A percentile compares a stretch with the other conserved stretches of the same genome.
Evolutionary conservation across 2,888 invertebrate genomes (phyloP).

Genomic region (Pelosia muscerda): DNA sequence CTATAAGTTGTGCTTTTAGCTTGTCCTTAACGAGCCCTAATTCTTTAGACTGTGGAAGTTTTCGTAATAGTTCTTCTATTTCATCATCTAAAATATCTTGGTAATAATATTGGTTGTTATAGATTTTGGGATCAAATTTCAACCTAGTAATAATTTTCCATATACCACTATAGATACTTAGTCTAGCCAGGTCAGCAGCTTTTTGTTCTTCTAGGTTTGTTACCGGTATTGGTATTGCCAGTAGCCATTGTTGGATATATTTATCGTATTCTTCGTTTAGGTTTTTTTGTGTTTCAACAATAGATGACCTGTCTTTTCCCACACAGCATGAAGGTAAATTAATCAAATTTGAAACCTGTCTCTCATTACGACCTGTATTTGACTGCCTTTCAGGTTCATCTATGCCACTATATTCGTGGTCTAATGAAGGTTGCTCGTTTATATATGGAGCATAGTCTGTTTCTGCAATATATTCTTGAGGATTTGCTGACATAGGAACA

Average conservation of each 20-base stretch:
- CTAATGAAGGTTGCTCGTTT: neutral
- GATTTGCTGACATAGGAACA: constrained; percentile 52
- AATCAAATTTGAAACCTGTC: neutral
- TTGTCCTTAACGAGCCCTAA: constrained; percentile 53
- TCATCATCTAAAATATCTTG: constrained; percentile 72
- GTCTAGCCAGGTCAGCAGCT: constrained; percentile 56
- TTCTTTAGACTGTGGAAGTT: constrained; percentile 63
- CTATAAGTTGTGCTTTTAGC: constrained; percentile 65
- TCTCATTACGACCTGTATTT: neutral
- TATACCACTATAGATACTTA: constrained; percentile 65
- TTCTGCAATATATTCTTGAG: neutral
- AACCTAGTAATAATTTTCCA: constrained; percentile 68
- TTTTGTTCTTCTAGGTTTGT: constrained; percentile 47
- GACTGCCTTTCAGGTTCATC: neutral
- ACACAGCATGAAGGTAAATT: constrained; percentile 13
- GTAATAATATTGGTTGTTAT: constrained; percentile 62
- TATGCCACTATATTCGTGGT: neutral
- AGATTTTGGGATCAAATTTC: constrained; percentile 60
- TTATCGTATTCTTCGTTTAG: constrained; percentile 60
- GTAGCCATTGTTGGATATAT: constrained; percentile 64
- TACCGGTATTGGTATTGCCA: constrained; percentile 60
- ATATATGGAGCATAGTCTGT: neutral
- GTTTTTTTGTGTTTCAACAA: constrained; percentile 38
- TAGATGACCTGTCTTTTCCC: neutral
- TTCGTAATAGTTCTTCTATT: constrained; percentile 65